Percentiles rank a stretch among this genome's conserved stretches.
These are phyloP conservation scores for Hippocampus zosterae DNA, from an alignment of 2,113 vertebrate species.

Conservation along the genomic window DNA sequence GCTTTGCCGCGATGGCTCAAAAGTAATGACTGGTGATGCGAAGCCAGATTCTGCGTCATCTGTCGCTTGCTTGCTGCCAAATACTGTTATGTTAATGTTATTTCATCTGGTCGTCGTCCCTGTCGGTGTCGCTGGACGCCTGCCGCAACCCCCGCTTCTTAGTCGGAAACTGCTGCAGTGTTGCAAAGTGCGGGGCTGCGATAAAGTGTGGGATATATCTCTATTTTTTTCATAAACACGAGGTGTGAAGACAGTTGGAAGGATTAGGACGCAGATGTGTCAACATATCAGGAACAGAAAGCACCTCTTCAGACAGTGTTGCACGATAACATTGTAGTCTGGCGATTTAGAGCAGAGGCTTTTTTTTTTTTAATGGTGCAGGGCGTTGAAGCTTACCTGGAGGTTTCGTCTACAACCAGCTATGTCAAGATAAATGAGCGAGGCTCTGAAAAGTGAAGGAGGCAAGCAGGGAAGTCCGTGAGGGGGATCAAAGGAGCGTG, in stretches of 20 bases:
- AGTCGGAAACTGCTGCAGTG: conserved; percentile 19
- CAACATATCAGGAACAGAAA: conserved; percentile 21
- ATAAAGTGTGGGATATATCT: conserved; percentile 35
- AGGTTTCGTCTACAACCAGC: conserved; percentile 7
- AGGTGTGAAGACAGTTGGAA: conserved; percentile 45
- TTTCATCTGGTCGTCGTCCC: conserved; percentile 31
- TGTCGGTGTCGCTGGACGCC: conserved; percentile 45
- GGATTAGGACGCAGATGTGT: conserved; percentile 37
- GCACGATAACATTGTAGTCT: background rate
- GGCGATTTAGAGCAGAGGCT: background rate
- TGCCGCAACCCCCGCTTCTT: conserved; percentile 15
- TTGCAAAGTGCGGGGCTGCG: conserved; percentile 24
- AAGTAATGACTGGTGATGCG: background rate
- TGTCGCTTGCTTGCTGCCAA: background rate
- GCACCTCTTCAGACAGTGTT: background rate
- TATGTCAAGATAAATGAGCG: conserved; percentile 51
- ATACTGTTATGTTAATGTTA: background rate
- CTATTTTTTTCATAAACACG: conserved; percentile 23
- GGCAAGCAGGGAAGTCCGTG: conserved; percentile 28
- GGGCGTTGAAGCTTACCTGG: conserved; percentile 32
- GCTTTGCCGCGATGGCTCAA: background rate
- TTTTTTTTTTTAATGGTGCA: background rate
- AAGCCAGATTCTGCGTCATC: background rate
- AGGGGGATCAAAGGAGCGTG: conserved; percentile 47
- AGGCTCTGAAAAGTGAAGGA: conserved; percentile 24